Evolutionary conservation across 2,888 invertebrate species (phyloP).

Genomic region (Clitarchus hookeri): DNA sequence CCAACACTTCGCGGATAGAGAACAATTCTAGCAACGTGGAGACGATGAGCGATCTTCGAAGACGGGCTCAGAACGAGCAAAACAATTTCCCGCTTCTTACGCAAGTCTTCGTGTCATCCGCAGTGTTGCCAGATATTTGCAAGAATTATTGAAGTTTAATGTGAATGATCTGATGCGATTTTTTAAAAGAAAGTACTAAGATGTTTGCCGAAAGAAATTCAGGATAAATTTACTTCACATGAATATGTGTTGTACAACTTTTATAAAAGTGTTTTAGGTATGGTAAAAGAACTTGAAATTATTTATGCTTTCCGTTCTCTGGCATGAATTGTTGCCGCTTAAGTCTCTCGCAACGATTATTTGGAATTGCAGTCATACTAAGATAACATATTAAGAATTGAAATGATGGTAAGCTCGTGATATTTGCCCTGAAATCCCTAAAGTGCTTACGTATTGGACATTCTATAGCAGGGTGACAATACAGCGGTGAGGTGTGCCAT

Average conservation of each 20-base stretch:
- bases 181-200: no score
- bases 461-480: constrained; percentile 15
- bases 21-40: no score
- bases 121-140: background rate
- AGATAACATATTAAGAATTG: background rate
- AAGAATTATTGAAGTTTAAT: background rate
- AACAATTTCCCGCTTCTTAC: no score
- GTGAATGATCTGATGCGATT: no score
- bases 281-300: background rate
- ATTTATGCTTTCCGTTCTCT: background rate
- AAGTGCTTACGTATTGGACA: constrained; percentile 4
- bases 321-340: background rate
- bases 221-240: no score
- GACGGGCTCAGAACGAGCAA: no score
- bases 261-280: no score
- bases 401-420: background rate
- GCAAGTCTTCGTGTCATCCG: background rate
- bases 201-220: no score
- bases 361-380: background rate
- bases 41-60: no score
- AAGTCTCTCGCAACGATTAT: background rate
- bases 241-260: no score
- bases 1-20: no score
- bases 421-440: background rate
- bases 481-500: constrained; percentile 24